Evolutionary conservation across 2,797 vertebrate species (phyloP).

Genomic region (Momotus momota): DNA sequence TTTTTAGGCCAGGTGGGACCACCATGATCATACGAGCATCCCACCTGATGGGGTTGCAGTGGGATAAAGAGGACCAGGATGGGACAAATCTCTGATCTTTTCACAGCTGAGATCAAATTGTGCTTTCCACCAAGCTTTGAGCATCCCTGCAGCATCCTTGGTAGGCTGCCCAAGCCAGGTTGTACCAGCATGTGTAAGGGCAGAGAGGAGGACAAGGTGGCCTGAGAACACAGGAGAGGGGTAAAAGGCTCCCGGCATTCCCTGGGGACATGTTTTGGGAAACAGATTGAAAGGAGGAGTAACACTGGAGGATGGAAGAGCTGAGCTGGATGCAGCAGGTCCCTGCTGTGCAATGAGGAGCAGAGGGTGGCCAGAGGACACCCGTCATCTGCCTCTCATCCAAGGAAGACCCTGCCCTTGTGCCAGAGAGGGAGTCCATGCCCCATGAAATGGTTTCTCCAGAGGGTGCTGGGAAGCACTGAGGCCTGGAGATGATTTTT

Average conservation of each 20-base stretch:
- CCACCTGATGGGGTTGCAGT: neutral
- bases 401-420: neutral
- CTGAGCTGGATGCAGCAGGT: neutral
- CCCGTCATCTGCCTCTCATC: neutral
- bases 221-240: neutral
- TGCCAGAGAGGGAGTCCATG: neutral
- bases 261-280: neutral
- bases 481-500: neutral
- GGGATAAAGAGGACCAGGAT: neutral
- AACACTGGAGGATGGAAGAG: neutral
- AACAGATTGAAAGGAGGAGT: neutral
- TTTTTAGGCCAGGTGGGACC: neutral
- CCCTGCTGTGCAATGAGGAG: neutral
- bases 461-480: neutral
- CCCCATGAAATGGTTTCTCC: neutral
- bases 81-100: neutral
- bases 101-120: neutral
- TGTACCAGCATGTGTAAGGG: rapidly evolving
- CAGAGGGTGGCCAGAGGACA: neutral
- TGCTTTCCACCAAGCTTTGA: neutral
- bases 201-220: neutral
- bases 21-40: rapidly evolving
- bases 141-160: neutral
- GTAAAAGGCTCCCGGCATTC: neutral
- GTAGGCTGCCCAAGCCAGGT: neutral